Percentiles rank a stretch among this genome's conserved stretches.
Evolutionary conservation across 2,113 vertebrate genomes (phyloP).

Genomic region (Circaetus cinerascens): DNA sequence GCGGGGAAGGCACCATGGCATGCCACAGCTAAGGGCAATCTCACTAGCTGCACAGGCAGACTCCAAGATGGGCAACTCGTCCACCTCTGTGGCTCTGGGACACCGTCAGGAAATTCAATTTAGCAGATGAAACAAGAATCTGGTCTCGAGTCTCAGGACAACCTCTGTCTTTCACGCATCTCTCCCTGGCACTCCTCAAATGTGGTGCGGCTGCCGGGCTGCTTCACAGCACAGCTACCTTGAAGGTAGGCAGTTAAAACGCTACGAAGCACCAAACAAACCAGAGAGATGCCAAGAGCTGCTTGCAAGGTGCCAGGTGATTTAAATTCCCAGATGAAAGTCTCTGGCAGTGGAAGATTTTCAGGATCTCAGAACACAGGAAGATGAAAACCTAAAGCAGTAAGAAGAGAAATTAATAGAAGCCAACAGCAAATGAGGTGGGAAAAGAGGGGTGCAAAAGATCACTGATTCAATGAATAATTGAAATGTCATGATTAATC

Average conservation of each 20-base stretch:
- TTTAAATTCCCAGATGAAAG: not conserved
- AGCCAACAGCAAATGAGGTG: not conserved
- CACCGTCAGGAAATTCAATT: not conserved
- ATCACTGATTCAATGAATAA: slow-evolving; percentile 37
- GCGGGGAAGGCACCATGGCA: not conserved
- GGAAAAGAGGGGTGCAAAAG: slow-evolving; percentile 5
- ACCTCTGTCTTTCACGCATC: not conserved
- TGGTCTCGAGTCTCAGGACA: not conserved
- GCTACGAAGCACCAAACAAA: not conserved
- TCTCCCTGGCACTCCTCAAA: not conserved
- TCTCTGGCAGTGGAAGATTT: not conserved
- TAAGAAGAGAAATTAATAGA: slow-evolving; percentile 1
- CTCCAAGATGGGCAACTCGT: accelerated
- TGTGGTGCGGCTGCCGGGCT: accelerated
- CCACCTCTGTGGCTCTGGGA: not conserved
- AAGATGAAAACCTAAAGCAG: not conserved
- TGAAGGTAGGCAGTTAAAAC: not conserved
- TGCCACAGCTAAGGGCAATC: not conserved
- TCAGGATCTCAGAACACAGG: not conserved
- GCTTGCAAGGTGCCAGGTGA: not conserved
- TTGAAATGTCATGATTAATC: slow-evolving; percentile 44
- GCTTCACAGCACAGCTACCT: not conserved
- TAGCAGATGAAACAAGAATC: not conserved
- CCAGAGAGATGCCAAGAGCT: not conserved
- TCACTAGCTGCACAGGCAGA: not conserved